Evolutionary conservation across 2,888 invertebrate genomes (phyloP), one percentile per base, ranked within the genome.

Genomic region (Ichneumoninae sp.): DNA sequence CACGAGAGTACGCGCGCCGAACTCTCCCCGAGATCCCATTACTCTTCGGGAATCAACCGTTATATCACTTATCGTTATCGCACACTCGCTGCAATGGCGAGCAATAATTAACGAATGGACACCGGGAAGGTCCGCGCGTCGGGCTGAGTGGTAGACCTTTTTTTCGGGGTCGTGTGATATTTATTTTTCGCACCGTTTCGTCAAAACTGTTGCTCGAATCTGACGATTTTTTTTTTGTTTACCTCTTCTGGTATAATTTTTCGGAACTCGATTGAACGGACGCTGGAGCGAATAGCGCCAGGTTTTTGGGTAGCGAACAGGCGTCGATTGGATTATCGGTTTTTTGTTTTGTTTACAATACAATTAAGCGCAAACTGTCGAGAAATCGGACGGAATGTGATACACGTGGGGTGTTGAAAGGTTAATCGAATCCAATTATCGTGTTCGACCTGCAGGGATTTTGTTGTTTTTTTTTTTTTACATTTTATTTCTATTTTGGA

Each of bases 41-140:
- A 81, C 75, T 81, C 81, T 75, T 81, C 69, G 50, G 5, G 81
- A 70, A 81, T 81, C 69, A 75, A 63, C 81, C 81, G 81, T 81
- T 81, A 81, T 70, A 75, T 75, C 81, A 70, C 81, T 81, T 69
- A 75, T 81, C 81, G 81, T 81, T 81, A 81, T 81, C 81, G 81
- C 52, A 63, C 74, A 30, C 52, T 3, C 69, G n/a, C 70, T 10
- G 47, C 63, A 70, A 69, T 75, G 33, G 47, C 47, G 70, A 69
- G 60, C 81, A 69, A 76, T 81, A 81, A 81, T 81, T 81, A 81
- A 76, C 81, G 50, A 60, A 70, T 63, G 63, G 69, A 70, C 69
- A 22, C 22, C n/a, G 5, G 50, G 30, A 40, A 22, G 54, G 66
- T 80, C 36, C 30, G 50, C 47, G 22, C 52, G 44, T 36, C 52